A percentile compares a stretch with the other conserved stretches of the same genome.
phyloP scores from a whole-genome alignment of 2,888 invertebrate species.

The Endomychus coccineus region DNA sequence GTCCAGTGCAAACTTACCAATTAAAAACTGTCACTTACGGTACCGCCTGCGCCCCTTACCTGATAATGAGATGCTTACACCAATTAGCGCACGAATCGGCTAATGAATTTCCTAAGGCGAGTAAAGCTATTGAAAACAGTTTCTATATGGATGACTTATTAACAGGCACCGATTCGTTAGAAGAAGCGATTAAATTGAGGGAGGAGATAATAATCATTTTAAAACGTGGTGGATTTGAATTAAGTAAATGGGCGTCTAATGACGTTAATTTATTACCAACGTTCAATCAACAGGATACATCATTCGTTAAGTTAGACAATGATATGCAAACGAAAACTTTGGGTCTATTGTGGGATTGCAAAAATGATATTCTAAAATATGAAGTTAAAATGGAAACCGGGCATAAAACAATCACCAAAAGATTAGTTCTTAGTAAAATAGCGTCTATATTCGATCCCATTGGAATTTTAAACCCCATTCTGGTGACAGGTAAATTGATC shows the following conservation, averaged over 20 bases:
- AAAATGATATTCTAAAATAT: too few relatives aligned
- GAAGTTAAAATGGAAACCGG: too few relatives aligned
- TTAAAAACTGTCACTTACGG: too few relatives aligned
- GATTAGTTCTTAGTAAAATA: conserved; percentile 17
- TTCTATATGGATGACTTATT: conserved; percentile 17
- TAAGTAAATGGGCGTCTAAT: conserved; percentile 14
- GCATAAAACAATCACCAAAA: too few relatives aligned
- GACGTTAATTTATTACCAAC: too few relatives aligned
- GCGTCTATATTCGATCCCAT: conserved; percentile 22
- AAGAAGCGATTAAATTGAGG: conserved; percentile 5
- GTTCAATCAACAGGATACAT: neutral
- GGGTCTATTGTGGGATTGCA: too few relatives aligned
- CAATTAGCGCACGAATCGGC: conserved; percentile 8
- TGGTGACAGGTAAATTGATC: conserved; percentile 20
- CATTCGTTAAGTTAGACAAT: neutral
- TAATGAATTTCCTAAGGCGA: neutral
- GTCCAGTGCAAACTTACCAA: too few relatives aligned
- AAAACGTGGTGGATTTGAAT: conserved; percentile 7
- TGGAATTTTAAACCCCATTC: conserved; percentile 20
- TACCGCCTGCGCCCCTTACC: too few relatives aligned
- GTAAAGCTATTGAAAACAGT: conserved; percentile 5
- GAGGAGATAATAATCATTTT: conserved; percentile 6
- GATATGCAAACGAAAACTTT: too few relatives aligned
- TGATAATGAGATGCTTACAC: conserved; percentile 5
- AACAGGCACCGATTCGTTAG: conserved; percentile 7